A percentile compares a stretch with the other conserved stretches of the same genome.
Conservation (phyloP, 2,888 invertebrate genomes). For the Seira sanloemensis region DNA sequence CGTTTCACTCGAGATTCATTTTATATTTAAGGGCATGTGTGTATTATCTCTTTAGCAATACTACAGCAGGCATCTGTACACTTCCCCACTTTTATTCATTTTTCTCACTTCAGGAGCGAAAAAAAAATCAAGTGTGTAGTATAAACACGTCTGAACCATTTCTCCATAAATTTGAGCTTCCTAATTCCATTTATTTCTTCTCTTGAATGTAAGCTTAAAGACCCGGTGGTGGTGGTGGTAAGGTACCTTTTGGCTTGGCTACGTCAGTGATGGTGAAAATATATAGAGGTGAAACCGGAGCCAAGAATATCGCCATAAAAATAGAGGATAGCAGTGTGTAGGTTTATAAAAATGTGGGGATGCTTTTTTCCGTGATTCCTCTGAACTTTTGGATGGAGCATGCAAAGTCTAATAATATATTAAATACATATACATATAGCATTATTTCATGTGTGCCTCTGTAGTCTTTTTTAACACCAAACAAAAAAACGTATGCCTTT, state of each 20-base stretch:
- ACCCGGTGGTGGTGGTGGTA: slow-evolving; percentile 28
- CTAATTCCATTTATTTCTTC: slow-evolving; percentile 70
- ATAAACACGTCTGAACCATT: slow-evolving; percentile 45
- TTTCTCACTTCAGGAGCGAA: background rate
- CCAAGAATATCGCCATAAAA: too few species aligned
- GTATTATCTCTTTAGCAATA: background rate
- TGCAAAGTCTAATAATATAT: too few species aligned
- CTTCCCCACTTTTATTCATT: background rate
- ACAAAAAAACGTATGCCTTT: slow-evolving; percentile 15
- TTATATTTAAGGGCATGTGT: background rate
- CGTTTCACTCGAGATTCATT: slow-evolving; percentile 58
- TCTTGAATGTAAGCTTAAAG: slow-evolving; percentile 53
- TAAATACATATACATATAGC: too few species aligned
- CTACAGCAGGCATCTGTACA: background rate
- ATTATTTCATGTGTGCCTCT: too few species aligned
- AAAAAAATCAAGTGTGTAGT: slow-evolving; percentile 8
- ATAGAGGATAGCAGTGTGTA: too few species aligned
- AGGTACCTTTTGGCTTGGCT: too few species aligned
- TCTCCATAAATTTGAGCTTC: slow-evolving; percentile 69
- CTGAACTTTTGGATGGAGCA: too few species aligned
- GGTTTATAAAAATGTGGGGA: slow-evolving; percentile 58
- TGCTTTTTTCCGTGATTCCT: too few species aligned
- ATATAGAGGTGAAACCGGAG: slow-evolving; percentile 28
- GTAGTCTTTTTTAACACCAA: background rate
- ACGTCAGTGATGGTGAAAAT: slow-evolving; percentile 17